Conservation (phyloP, 2,797 vertebrate species). For the Enteromius viviparus region DNA sequence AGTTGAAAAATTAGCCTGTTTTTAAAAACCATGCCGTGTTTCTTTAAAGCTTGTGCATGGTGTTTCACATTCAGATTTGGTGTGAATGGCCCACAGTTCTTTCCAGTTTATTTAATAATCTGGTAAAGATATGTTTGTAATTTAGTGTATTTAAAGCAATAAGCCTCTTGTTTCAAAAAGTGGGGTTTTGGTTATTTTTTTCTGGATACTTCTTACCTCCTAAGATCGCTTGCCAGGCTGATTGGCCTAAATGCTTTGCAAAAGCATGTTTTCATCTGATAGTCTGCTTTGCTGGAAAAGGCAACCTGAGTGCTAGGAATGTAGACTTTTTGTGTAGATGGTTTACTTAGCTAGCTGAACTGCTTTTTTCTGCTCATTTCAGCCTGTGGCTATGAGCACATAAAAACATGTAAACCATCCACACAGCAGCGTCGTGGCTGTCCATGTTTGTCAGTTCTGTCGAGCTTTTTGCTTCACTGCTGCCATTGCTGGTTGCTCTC, state of each 20-base stretch:
- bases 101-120: background rate
- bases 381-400: slow-evolving; percentile 41
- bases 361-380: slow-evolving; percentile 13
- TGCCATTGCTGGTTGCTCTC: slow-evolving; percentile 14
- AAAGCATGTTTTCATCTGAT: slow-evolving; percentile 62
- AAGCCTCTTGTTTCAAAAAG: background rate
- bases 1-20: too few relatives aligned
- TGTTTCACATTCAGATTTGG: slow-evolving; percentile 3
- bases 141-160: background rate
- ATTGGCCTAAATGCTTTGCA: slow-evolving; percentile 41
- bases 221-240: slow-evolving; percentile 53
- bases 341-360: slow-evolving; percentile 57
- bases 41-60: background rate
- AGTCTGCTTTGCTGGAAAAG: slow-evolving; percentile 60
- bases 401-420: slow-evolving; percentile 63
- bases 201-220: slow-evolving; percentile 68
- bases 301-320: slow-evolving; percentile 41
- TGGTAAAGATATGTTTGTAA: background rate
- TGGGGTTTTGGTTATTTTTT: slow-evolving; percentile 57
- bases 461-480: slow-evolving; percentile 60
- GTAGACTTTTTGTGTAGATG: slow-evolving; percentile 65
- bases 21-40: too few relatives aligned
- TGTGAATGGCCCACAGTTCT: slow-evolving; percentile 4
- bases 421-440: slow-evolving; percentile 51
- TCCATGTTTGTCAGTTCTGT: slow-evolving; percentile 56